phyloP scores from a whole-genome alignment of 1,140 invertebrate genomes.

The Leptoteleia sp. region DNA sequence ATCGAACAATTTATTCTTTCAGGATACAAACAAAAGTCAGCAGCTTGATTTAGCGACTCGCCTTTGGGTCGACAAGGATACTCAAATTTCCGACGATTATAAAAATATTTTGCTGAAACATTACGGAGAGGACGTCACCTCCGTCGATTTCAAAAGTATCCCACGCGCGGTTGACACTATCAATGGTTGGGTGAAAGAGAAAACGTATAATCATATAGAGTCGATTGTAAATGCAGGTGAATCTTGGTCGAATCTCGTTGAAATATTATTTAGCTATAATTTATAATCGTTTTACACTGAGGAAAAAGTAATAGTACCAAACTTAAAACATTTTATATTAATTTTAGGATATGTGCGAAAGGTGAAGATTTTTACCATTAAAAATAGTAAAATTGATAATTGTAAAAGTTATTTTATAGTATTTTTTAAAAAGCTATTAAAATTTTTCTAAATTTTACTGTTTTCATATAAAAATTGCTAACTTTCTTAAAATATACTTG shows the following conservation, averaged over 20 bases:
- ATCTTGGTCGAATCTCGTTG: constrained; percentile 65
- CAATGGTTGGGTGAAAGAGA: constrained; percentile 84
- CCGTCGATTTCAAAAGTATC: constrained; percentile 83
- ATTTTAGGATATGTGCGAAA: no score
- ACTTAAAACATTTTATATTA: no score
- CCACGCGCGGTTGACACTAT: constrained; percentile 79
- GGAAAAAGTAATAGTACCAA: no score
- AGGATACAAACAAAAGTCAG: constrained; percentile 26
- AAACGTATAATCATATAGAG: constrained; percentile 86
- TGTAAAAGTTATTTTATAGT: no score
- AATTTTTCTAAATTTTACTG: no score
- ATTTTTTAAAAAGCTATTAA: no score
- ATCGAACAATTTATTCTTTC: constrained; percentile 1
- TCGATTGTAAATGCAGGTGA: constrained; percentile 83
- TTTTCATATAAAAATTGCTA: no score
- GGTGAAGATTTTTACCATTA: no score
- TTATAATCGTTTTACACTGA: no score
- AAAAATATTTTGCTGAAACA: constrained; percentile 72
- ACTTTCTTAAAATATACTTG: no score
- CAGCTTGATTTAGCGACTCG: constrained; percentile 77
- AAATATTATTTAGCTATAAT: no score
- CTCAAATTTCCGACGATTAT: constrained; percentile 77
- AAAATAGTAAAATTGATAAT: no score
- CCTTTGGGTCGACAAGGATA: constrained; percentile 81
- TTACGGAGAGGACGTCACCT: constrained; percentile 83